phyloP scores from a whole-genome alignment of 2,113 vertebrate species.

The Peromyscus californicus region DNA sequence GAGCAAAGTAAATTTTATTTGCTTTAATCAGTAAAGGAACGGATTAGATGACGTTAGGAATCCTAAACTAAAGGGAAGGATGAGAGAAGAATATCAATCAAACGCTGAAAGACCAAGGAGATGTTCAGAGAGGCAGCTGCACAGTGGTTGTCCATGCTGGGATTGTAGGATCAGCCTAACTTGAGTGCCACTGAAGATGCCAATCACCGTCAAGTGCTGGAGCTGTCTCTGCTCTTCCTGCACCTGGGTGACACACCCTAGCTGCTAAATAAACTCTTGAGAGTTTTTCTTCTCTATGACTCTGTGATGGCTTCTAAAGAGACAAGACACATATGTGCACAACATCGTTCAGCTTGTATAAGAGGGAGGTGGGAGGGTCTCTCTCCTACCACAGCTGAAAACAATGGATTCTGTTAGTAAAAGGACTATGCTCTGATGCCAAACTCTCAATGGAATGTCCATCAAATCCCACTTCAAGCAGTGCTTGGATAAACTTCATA shows the following conservation, averaged over 20 bases:
- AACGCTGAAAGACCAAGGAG: not conserved
- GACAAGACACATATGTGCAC: not conserved
- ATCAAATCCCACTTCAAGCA: not conserved
- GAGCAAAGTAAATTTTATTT: not conserved
- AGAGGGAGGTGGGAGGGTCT: rapidly evolving
- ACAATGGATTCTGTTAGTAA: not conserved
- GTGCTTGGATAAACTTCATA: not conserved
- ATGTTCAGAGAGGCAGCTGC: not conserved
- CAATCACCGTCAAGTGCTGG: rapidly evolving
- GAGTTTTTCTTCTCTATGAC: too few species aligned
- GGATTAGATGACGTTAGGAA: not conserved
- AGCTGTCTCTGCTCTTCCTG: not conserved
- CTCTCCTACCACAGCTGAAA: not conserved
- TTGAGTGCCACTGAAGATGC: not conserved
- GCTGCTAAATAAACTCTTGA: not conserved
- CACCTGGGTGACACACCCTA: too few species aligned
- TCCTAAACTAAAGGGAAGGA: not conserved
- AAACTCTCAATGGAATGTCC: not conserved
- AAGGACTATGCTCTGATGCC: not conserved
- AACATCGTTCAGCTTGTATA: not conserved
- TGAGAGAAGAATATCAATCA: not conserved
- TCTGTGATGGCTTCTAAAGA: not conserved
- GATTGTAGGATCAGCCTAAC: not conserved
- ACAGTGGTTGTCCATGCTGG: too few species aligned
- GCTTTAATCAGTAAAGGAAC: not conserved